Evolutionary conservation across 2,113 vertebrate genomes (phyloP).

Genomic region (Carettochelys insculpta): DNA sequence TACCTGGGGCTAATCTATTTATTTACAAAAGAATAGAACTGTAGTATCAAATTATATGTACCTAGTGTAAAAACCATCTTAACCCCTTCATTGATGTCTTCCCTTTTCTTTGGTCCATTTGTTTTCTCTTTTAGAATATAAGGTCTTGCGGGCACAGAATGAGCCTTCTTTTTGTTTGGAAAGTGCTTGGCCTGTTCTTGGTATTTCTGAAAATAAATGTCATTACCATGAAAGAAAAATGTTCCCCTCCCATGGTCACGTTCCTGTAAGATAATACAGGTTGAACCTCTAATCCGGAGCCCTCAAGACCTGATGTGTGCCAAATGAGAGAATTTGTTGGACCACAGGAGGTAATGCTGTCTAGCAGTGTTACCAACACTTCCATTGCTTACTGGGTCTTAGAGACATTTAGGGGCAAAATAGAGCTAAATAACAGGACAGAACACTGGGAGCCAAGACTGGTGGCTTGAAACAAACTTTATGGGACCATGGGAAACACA

Average conservation of each 20-base stretch:
- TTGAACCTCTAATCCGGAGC: too few relatives aligned
- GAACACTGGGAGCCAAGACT: too few relatives aligned
- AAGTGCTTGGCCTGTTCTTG: neutral
- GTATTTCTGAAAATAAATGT: neutral
- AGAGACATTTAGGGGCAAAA: too few relatives aligned
- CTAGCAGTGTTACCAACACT: too few relatives aligned
- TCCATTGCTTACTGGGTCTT: too few relatives aligned
- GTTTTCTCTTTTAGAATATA: slow-evolving; percentile 13
- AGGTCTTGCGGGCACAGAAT: neutral
- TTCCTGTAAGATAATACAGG: neutral
- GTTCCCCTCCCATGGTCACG: neutral
- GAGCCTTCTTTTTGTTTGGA: slow-evolving; percentile 25
- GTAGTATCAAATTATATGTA: neutral
- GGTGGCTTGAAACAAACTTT: too few relatives aligned
- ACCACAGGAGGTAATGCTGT: too few relatives aligned
- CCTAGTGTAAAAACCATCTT: neutral
- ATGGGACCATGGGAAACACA: too few relatives aligned
- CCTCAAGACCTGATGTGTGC: too few relatives aligned
- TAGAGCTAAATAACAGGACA: too few relatives aligned
- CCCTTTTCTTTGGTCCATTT: neutral
- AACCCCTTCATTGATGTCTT: neutral
- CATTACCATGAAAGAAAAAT: neutral
- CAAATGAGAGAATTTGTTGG: too few relatives aligned
- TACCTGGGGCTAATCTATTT: neutral
- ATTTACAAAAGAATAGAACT: slow-evolving; percentile 49